Evolutionary conservation across 2,888 invertebrate species (phyloP).

Genomic region (Chesias legatella): DNA sequence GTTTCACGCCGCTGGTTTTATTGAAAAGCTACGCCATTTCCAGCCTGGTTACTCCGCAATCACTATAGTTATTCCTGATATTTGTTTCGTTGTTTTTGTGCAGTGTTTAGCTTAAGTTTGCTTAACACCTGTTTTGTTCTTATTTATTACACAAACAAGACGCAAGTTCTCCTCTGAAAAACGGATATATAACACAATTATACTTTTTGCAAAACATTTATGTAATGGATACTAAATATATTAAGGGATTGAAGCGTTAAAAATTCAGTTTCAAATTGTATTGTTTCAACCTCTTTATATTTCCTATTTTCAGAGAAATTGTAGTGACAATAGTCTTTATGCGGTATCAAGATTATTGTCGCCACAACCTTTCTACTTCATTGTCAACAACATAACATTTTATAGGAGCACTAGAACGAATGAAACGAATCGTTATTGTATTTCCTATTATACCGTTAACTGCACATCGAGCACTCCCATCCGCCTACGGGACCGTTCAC

Average conservation of each 20-base stretch:
- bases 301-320: too few relatives aligned
- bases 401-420: constrained; percentile 13
- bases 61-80: constrained; percentile 34
- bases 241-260: too few relatives aligned
- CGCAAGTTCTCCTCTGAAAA: too few relatives aligned
- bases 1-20: constrained; percentile 63
- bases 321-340: too few relatives aligned
- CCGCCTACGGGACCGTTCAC: constrained; percentile 27
- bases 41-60: constrained; percentile 50
- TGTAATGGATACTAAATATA: too few relatives aligned
- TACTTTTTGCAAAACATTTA: too few relatives aligned
- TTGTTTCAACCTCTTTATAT: too few relatives aligned
- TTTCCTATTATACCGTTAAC: constrained; percentile 26
- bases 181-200: too few relatives aligned
- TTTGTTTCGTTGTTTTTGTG: constrained; percentile 34
- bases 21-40: constrained; percentile 61
- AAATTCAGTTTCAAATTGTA: too few relatives aligned
- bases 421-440: constrained; percentile 20
- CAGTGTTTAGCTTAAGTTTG: constrained; percentile 36
- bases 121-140: constrained; percentile 7
- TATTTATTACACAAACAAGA: too few relatives aligned
- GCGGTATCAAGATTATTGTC: too few relatives aligned
- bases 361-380: too few relatives aligned
- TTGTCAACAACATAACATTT: constrained; percentile 10
- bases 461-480: constrained; percentile 23